Percentiles rank a stretch among this genome's conserved stretches.
phyloP scores from a whole-genome alignment of 2,888 invertebrate genomes.

The Pantelozetes paolii region DNA sequence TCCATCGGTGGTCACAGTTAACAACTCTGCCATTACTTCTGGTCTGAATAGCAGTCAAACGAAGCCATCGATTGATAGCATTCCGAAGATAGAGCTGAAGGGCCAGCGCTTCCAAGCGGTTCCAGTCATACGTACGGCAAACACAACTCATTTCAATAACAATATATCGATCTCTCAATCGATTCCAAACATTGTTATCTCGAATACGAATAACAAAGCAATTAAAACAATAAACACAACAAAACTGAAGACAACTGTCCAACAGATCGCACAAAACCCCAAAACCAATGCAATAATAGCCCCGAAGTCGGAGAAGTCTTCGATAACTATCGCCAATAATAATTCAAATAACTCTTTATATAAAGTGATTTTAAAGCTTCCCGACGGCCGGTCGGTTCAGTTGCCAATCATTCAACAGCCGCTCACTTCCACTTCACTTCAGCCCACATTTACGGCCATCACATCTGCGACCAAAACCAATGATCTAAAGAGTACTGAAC shows the following conservation, averaged over 20 bases:
- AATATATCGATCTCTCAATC: slow-evolving; percentile 14
- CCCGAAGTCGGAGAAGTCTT: slow-evolving; percentile 50
- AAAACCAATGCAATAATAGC: slow-evolving; percentile 29
- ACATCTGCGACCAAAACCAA: background rate
- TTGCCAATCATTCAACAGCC: slow-evolving; percentile 54
- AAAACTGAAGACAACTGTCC: slow-evolving; percentile 7
- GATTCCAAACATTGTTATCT: slow-evolving; percentile 20
- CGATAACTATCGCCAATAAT: slow-evolving; percentile 48
- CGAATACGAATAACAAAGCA: slow-evolving; percentile 52
- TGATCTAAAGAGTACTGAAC: background rate
- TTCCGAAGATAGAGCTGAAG: background rate
- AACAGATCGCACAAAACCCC: slow-evolving; percentile 49
- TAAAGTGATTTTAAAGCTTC: slow-evolving; percentile 57
- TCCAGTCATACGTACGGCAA: background rate
- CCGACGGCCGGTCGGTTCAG: slow-evolving; percentile 57
- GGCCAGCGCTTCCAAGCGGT: slow-evolving; percentile 7
- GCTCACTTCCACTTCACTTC: slow-evolving; percentile 37
- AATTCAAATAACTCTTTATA: slow-evolving; percentile 51
- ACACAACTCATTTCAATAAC: background rate
- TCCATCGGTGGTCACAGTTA: background rate
- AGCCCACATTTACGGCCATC: slow-evolving; percentile 17
- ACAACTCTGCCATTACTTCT: no score
- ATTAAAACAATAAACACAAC: slow-evolving; percentile 14
- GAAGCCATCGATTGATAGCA: background rate
- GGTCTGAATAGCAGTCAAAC: background rate